Percentiles rank a stretch among this genome's conserved stretches.
phyloP scores from a whole-genome alignment of 2,888 invertebrate genomes.

The Chelonus formosanus region DNA sequence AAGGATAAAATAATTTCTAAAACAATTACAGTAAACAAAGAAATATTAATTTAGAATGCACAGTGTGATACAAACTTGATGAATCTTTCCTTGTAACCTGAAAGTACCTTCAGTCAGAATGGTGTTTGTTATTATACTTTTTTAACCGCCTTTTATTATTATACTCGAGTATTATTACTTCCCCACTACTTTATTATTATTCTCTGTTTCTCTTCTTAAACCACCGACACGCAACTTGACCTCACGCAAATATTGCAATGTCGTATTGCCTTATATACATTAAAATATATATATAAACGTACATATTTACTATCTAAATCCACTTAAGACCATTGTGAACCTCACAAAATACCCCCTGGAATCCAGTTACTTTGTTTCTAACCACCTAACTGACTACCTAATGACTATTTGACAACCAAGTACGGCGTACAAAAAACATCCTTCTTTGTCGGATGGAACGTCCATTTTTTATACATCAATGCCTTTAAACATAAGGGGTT shows the following conservation, averaged over 20 bases:
- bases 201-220: conserved; percentile 41
- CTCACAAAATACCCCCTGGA: conserved; percentile 40
- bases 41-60: neutral
- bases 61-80: neutral
- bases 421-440: conserved; percentile 3
- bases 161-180: conserved; percentile 13
- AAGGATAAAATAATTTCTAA: too few relatives aligned
- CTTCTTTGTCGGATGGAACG: conserved; percentile 8
- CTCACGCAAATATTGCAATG: conserved; percentile 43
- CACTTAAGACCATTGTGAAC: conserved; percentile 20
- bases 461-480: neutral
- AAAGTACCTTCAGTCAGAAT: neutral
- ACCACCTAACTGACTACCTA: neutral
- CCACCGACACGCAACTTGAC: conserved; percentile 43
- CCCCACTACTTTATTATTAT: conserved; percentile 18
- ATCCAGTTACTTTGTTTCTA: conserved; percentile 3
- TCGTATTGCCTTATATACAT: conserved; percentile 36
- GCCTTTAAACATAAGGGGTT: neutral
- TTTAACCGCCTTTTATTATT: conserved; percentile 5
- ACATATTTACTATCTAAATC: conserved; percentile 18
- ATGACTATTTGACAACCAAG: neutral
- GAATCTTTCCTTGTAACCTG: neutral
- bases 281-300: conserved; percentile 5
- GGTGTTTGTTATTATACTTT: conserved; percentile 27
- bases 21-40: conserved; percentile 6